Evolutionary conservation across 2,797 vertebrate genomes (phyloP), one percentile per base, ranked within the genome.

Genomic region (Rhyacichthys aspro): DNA sequence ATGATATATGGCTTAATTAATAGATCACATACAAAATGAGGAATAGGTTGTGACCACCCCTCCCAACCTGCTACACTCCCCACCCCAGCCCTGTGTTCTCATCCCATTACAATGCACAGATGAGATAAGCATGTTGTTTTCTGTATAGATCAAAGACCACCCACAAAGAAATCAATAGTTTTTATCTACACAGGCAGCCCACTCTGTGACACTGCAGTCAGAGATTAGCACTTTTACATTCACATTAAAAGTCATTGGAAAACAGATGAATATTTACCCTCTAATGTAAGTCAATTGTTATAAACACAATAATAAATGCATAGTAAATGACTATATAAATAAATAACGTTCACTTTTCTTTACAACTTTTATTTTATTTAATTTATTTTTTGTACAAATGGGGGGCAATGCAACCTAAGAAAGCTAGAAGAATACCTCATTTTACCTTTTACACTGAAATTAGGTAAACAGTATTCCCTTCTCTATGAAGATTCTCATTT

Each of bases 1-100:
- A 28, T 83, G 72, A 85, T 70, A 23, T 81, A 83, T 69, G 28
- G 44, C 72, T 74, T 72, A 62, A 82, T 86, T 82, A 83, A 71
- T 78, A 47, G 57, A 44, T 32, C 55, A 64, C 52, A 43, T 14
- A 1, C 57, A 39, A 55, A n/a, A 14, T 42, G 43, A 14, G 45
- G 43, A 42, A 41, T 61, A 57, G 67, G 59, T 67, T 70, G 48
- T 43, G 16, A 37, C 47, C 58, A 63, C 19, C 2, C 17, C 32
- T 55, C 46, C 39, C 16, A 11, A 41, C 42, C 18, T 15, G 37
- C 1, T 0, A 18, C 41, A 28, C 8, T 17, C 71, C 16, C 17
- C n/a, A 58, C 18, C 2, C 23, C 23, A 28, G 23, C 23, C 4
- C 4, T 3, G 23, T 70, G 55, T 56, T 75, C 79, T 78, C 54